These are phyloP conservation scores for Aplodontia rufa DNA, from an alignment of 2,113 vertebrate genomes.

Conservation along the genomic window DNA sequence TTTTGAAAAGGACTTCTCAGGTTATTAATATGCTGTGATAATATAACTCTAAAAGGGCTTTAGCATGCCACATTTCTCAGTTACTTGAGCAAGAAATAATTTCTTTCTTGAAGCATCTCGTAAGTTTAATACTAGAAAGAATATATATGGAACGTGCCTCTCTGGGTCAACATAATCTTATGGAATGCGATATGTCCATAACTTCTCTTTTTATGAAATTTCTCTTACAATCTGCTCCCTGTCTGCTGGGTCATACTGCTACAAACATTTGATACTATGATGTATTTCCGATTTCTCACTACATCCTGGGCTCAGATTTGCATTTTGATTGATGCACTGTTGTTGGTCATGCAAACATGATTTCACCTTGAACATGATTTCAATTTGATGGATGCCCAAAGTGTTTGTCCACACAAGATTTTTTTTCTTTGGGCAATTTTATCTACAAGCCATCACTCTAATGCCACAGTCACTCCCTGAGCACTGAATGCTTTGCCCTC, in stretches of 20 bases:
- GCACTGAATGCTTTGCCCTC: neutral
- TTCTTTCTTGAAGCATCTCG: neutral
- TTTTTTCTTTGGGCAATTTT: neutral
- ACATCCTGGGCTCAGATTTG: neutral
- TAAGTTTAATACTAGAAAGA: constrained; percentile 3
- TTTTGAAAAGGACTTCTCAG: constrained; percentile 39
- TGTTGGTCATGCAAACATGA: constrained; percentile 33
- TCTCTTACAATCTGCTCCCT: constrained; percentile 34
- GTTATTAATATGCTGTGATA: constrained; percentile 32
- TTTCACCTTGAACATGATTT: constrained; percentile 52
- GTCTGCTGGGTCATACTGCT: neutral
- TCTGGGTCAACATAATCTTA: constrained; percentile 18
- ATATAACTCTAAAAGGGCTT: neutral
- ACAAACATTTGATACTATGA: neutral
- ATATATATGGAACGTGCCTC: neutral
- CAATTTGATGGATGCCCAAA: neutral
- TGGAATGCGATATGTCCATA: neutral
- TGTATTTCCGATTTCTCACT: constrained; percentile 10
- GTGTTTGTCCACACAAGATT: neutral
- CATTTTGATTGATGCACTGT: constrained; percentile 33
- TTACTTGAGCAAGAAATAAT: constrained; percentile 12
- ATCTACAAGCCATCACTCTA: neutral
- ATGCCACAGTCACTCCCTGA: neutral
- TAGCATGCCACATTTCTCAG: neutral
- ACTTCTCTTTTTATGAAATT: constrained; percentile 11